phyloP scores from a whole-genome alignment of 1,140 invertebrate genomes.

The Diabrotica virgifera region DNA sequence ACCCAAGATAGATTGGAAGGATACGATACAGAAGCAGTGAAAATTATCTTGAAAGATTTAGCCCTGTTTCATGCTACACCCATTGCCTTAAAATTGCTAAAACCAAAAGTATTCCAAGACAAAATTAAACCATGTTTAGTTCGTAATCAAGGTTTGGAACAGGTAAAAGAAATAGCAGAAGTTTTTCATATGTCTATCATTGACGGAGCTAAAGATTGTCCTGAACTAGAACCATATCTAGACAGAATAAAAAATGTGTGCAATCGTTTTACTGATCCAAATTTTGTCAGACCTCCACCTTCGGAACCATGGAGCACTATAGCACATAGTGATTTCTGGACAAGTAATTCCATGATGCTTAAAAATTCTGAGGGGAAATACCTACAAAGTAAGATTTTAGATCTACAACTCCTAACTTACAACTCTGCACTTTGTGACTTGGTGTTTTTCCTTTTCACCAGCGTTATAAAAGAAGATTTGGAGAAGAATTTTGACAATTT shows the following conservation, averaged over 20 bases:
- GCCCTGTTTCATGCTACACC: constrained; percentile 59
- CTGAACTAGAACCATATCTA: constrained; percentile 35
- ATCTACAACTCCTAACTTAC: constrained; percentile 59
- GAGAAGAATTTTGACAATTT: constrained; percentile 51
- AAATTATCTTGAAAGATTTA: constrained; percentile 50
- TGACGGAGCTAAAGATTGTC: constrained; percentile 38
- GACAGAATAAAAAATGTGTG: constrained; percentile 30
- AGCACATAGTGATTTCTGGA: constrained; percentile 61
- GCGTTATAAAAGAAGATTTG: constrained; percentile 48
- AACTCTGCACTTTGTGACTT: constrained; percentile 56
- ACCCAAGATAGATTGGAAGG: constrained; percentile 51
- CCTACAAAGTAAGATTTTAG: constrained; percentile 57
- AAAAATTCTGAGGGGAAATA: constrained; percentile 40
- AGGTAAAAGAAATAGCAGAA: constrained; percentile 31
- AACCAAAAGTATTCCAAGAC: constrained; percentile 52
- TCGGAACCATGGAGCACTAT: constrained; percentile 53
- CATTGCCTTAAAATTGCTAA: constrained; percentile 54
- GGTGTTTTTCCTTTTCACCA: constrained; percentile 57
- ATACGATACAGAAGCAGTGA: constrained; percentile 53
- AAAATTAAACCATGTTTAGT: constrained; percentile 45
- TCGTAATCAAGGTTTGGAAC: constrained; percentile 39
- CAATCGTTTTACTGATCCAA: constrained; percentile 21
- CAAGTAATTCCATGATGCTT: constrained; percentile 58
- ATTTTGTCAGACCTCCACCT: constrained; percentile 29
- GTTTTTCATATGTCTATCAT: constrained; percentile 41